Evolutionary conservation across 2,888 invertebrate genomes (phyloP).

Genomic region (Pyrrhopygopsis socrates): DNA sequence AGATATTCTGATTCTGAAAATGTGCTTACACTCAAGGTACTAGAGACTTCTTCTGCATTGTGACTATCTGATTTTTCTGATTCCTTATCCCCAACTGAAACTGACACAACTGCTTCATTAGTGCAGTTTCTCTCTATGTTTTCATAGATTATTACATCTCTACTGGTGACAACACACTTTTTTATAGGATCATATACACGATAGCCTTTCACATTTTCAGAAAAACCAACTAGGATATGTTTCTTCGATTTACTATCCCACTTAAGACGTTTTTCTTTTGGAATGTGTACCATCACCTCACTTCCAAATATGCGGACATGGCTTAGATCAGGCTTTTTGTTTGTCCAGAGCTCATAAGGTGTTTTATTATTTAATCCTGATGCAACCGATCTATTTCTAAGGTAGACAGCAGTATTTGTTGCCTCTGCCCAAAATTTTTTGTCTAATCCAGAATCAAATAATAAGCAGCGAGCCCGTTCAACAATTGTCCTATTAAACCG

Average conservation of each 20-base stretch:
- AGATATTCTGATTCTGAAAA: conserved; percentile 14
- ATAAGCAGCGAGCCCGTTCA: conserved; percentile 69
- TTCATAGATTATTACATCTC: not conserved
- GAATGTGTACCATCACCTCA: conserved; percentile 65
- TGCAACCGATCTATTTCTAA: conserved; percentile 61
- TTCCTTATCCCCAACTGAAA: conserved; percentile 23
- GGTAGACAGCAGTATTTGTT: conserved; percentile 68
- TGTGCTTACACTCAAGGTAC: too few species aligned
- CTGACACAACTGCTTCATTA: not conserved
- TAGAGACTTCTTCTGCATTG: too few species aligned
- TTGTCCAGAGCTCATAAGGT: conserved; percentile 77
- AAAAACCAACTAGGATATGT: conserved; percentile 55
- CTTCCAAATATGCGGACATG: conserved; percentile 70
- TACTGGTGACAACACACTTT: not conserved
- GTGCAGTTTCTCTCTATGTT: not conserved
- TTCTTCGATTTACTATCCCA: conserved; percentile 63
- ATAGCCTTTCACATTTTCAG: conserved; percentile 56
- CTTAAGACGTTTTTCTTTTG: conserved; percentile 59
- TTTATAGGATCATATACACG: not conserved
- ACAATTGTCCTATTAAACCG: conserved; percentile 69
- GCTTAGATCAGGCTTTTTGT: conserved; percentile 57
- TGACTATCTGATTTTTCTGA: too few species aligned
- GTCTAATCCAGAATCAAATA: conserved; percentile 70
- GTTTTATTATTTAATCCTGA: conserved; percentile 60
- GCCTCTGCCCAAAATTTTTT: conserved; percentile 82